phyloP scores from a whole-genome alignment of 2,113 vertebrate species.

The Cryptoleucopteryx plumbea region DNA sequence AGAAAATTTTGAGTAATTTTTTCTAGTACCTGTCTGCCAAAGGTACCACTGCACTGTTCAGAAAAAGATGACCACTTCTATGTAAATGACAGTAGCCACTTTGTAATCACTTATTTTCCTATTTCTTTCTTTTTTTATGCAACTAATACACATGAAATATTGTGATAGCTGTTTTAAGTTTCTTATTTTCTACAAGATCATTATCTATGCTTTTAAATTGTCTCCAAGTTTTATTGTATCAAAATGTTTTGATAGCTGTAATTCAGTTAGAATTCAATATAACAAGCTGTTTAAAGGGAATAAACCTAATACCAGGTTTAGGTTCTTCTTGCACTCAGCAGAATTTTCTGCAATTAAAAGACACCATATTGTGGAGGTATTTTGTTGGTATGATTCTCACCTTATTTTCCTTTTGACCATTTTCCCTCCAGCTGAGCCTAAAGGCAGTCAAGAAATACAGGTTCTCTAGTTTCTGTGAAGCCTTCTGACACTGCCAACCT shows the following conservation, averaged over 20 bases:
- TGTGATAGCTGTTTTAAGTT: not conserved
- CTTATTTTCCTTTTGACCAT: not conserved
- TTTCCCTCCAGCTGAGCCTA: not conserved
- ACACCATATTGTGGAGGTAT: not conserved
- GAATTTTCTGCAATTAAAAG: not conserved
- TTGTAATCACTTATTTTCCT: not conserved
- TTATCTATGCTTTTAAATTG: not conserved
- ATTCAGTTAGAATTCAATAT: not conserved
- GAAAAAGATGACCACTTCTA: not conserved
- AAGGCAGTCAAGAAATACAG: not conserved
- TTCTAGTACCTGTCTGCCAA: not conserved
- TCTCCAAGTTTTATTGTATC: not conserved
- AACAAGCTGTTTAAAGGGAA: not conserved
- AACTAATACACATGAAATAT: not conserved
- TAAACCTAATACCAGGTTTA: not conserved
- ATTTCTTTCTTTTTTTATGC: not conserved
- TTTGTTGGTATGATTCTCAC: not conserved
- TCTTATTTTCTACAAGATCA: not conserved
- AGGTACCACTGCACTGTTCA: not conserved
- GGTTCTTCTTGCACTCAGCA: not conserved
- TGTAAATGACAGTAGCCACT: not conserved
- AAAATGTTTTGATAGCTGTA: not conserved
- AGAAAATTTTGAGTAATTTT: not conserved
- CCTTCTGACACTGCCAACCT: not conserved
- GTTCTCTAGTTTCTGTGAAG: not conserved